A percentile compares a stretch with the other conserved stretches of the same genome.
Conservation (phyloP, 2,113 vertebrate genomes). For the Buteo buteo region DNA sequence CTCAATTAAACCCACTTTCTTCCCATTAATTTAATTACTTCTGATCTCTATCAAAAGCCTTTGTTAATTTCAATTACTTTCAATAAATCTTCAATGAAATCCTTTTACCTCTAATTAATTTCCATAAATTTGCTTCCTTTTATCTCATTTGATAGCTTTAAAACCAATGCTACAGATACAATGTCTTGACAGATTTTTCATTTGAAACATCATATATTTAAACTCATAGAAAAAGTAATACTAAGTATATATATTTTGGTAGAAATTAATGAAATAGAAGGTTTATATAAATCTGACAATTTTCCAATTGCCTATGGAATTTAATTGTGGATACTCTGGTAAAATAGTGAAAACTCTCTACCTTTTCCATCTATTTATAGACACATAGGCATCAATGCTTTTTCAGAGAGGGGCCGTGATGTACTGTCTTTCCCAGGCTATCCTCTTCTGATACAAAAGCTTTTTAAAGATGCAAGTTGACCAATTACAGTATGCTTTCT, state of each 20-base stretch:
- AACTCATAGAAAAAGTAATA: background rate
- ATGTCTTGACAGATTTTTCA: background rate
- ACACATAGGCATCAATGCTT: accelerated
- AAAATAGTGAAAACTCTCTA: background rate
- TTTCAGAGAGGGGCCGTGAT: background rate
- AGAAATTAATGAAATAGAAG: background rate
- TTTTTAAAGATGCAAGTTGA: background rate
- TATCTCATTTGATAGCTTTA: background rate
- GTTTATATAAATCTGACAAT: background rate
- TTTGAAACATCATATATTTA: background rate
- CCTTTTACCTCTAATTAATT: conserved; percentile 31
- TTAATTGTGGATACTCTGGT: background rate
- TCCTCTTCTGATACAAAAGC: background rate
- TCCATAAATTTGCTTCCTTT: conserved; percentile 34
- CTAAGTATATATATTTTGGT: background rate
- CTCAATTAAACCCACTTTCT: conserved; percentile 13
- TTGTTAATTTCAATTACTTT: conserved; percentile 63
- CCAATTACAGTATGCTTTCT: background rate
- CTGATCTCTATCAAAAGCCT: conserved; percentile 14
- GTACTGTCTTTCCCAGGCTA: background rate
- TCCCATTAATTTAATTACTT: conserved; percentile 52
- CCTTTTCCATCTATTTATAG: background rate
- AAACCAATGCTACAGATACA: background rate
- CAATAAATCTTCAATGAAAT: conserved; percentile 57
- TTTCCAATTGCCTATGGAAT: background rate